phyloP scores from a whole-genome alignment of 2,113 vertebrate genomes.

The Pyxicephalus adspersus region DNA sequence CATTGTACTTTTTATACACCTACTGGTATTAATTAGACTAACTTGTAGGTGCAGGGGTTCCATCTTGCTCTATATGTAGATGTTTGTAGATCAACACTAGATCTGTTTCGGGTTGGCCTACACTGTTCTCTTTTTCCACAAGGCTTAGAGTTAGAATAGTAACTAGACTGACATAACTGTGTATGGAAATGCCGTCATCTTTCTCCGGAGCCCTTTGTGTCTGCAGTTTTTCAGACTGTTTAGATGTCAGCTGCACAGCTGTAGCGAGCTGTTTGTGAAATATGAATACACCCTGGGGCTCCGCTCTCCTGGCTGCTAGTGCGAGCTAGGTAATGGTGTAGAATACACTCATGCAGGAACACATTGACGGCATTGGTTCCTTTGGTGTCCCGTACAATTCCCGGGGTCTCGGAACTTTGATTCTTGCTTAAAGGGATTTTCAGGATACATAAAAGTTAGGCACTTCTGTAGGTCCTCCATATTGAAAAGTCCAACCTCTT shows the following conservation, averaged over 20 bases:
- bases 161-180: slow-evolving; percentile 13
- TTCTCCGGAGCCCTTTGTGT: slow-evolving; percentile 20
- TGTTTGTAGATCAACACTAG: neutral
- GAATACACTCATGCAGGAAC: neutral
- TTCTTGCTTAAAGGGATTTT: too few relatives aligned
- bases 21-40: too few relatives aligned
- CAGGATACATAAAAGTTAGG: too few relatives aligned
- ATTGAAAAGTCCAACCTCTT: too few relatives aligned
- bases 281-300: slow-evolving; percentile 32
- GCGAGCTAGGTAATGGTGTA: neutral
- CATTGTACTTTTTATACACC: too few relatives aligned
- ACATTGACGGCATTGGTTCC: neutral
- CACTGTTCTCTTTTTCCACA: neutral
- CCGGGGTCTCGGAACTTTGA: too few relatives aligned
- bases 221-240: slow-evolving; percentile 33
- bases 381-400: neutral
- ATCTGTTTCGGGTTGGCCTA: neutral
- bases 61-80: too few relatives aligned
- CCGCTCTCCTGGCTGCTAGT: neutral
- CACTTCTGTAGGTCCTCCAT: too few relatives aligned
- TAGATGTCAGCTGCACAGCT: slow-evolving; percentile 40
- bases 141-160: slow-evolving; percentile 7
- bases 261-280: slow-evolving; percentile 47
- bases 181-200: slow-evolving; percentile 23
- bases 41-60: too few relatives aligned